Percentiles rank a stretch among this genome's conserved stretches.
These are phyloP conservation scores for Procavia capensis DNA, from an alignment of 2,113 vertebrate genomes.

Conservation along the genomic window DNA sequence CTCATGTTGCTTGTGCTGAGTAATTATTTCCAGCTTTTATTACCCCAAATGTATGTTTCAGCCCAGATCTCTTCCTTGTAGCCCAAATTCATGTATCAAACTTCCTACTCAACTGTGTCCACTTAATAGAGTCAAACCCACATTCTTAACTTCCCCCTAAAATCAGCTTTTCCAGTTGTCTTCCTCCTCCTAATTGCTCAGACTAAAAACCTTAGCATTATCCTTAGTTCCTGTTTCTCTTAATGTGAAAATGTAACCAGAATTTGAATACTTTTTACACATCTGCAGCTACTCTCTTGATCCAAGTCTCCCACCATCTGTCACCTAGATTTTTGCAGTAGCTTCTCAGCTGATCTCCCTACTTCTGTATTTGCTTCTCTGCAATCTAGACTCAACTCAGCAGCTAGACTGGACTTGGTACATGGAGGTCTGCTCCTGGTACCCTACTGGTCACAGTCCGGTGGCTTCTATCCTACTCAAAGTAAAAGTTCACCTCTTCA, in stretches of 20 bases:
- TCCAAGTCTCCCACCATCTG: not conserved
- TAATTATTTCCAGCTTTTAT: not conserved
- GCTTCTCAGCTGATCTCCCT: not conserved
- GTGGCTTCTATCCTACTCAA: not conserved
- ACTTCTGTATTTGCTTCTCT: fast-evolving
- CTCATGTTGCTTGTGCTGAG: not conserved
- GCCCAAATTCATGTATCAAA: not conserved
- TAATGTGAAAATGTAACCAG: not conserved
- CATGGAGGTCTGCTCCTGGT: not conserved
- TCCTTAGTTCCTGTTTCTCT: not conserved
- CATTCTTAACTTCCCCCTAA: not conserved
- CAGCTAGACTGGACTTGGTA: not conserved
- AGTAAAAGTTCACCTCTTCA: not conserved
- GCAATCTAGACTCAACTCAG: not conserved
- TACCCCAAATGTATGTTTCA: not conserved
- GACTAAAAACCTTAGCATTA: not conserved
- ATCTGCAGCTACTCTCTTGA: not conserved
- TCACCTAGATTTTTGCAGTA: not conserved
- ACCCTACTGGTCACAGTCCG: not conserved
- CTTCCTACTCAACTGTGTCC: not conserved
- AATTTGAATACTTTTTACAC: not conserved
- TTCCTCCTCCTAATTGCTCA: not conserved
- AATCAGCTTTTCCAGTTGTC: not conserved
- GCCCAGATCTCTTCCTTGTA: not conserved
- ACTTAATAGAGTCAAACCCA: not conserved